Evolutionary conservation across 2,797 vertebrate species (phyloP), one percentile per base, ranked within the genome.

Genomic region (Mormyrops boulengeri): DNA sequence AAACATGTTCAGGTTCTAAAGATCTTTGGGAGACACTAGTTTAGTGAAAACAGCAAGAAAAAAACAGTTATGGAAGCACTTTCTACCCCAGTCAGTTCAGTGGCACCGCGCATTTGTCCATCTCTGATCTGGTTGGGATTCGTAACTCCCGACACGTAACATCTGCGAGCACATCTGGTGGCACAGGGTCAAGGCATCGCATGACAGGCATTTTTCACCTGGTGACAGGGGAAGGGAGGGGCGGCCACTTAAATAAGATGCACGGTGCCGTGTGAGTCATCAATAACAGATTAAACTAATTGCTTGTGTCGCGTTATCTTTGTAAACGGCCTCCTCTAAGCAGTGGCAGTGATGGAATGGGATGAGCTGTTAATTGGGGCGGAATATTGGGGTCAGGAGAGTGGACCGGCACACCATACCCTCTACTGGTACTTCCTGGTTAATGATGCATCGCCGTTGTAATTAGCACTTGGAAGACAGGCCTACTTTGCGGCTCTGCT

Each of bases 401-500:
- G 44, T 30, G 53, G 89, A 82, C 87, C 41, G 14, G 86, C 41
- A 50, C 92, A 92, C 93, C 91, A 0, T 93, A 93, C 93, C 93
- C 94, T 94, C 92, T 90, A 90, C 94, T 93, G 93, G 89, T 91
- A 91, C 92, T 77, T 93, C 93, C 92, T 93, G 92, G 94, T 93
- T 95, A 95, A 95, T 94, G 95, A 95, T 95, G 93, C 94, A 91
- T 94, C 93, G 93, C 92, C 91, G 91, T 91, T 89, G 91, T 95
- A 95, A 96, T 96, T 95, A 95, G 94, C 94, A 94, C 92, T 91
- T 88, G 91, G 90, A 93, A 94, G 93, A 93, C 93, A 93, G 92
- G 91, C 92, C 92, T 94, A 88, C 84, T 77, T 12, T 66, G 77
- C 14, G 3, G 50, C 52, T 47, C 14, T 38, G 30, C 22, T 6